A percentile compares a stretch with the other conserved stretches of the same genome.
These are phyloP conservation scores for Spizella passerina DNA, from an alignment of 2,797 vertebrate genomes.

Conservation along the genomic window DNA sequence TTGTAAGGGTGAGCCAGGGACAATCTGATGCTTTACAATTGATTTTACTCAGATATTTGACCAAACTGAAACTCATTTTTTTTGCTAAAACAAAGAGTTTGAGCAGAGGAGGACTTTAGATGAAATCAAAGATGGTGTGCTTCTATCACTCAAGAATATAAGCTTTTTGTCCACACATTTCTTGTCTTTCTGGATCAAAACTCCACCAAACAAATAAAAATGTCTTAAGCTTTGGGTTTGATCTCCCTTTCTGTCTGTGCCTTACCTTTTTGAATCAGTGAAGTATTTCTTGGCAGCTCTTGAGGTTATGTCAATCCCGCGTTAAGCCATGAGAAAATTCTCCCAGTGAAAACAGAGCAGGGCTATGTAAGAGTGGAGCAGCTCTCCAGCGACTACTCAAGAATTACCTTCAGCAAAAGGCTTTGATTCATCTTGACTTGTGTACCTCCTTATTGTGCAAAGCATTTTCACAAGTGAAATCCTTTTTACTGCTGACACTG, in stretches of 20 bases:
- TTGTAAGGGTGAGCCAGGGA: neutral
- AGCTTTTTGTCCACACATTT: neutral
- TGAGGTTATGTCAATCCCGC: accelerated
- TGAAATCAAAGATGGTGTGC: neutral
- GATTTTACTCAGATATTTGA: neutral
- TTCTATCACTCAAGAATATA: neutral
- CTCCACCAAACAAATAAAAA: neutral
- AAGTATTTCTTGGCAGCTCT: neutral
- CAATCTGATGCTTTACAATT: neutral
- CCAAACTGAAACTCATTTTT: neutral
- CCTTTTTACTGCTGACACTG: neutral
- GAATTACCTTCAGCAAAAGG: neutral
- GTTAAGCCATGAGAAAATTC: neutral
- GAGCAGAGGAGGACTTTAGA: neutral
- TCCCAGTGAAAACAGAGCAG: neutral
- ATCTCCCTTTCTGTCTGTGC: neutral
- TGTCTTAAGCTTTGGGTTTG: neutral
- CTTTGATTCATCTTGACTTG: neutral
- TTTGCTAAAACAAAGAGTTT: neutral
- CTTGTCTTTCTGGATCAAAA: neutral
- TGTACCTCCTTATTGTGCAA: neutral
- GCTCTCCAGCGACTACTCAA: neutral
- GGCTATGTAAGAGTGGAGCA: neutral
- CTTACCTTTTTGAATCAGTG: neutral
- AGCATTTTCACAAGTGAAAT: neutral